These are phyloP conservation scores for Diorhabda carinulata DNA, from an alignment of 1,140 invertebrate genomes.

Conservation along the genomic window DNA sequence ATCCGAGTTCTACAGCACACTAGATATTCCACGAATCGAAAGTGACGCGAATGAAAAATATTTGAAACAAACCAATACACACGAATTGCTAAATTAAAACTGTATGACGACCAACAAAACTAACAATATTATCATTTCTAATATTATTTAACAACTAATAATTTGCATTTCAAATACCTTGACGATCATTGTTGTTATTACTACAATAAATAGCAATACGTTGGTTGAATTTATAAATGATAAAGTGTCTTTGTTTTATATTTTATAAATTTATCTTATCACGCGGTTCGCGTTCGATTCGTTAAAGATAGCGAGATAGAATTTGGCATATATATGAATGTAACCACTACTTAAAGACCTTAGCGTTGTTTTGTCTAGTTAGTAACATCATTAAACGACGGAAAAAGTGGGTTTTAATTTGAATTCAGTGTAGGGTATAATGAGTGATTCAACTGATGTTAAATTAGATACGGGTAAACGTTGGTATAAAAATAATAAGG, in stretches of 20 bases:
- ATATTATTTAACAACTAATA: not conserved
- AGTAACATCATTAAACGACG: not conserved
- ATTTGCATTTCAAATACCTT: not conserved
- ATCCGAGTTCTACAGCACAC: not conserved
- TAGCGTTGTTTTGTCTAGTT: no score
- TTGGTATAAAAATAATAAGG: not conserved
- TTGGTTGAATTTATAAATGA: no score
- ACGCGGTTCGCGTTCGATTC: no score
- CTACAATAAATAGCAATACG: no score
- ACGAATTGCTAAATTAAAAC: not conserved
- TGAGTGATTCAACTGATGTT: not conserved
- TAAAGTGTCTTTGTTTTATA: no score
- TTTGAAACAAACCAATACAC: not conserved
- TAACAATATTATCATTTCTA: not conserved
- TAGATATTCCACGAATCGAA: not conserved
- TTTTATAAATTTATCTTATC: no score
- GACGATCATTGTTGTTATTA: no score
- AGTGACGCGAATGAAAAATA: not conserved
- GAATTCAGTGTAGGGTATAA: not conserved
- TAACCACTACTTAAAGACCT: no score
- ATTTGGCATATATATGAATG: no score
- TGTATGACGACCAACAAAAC: not conserved
- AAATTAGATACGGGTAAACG: not conserved
- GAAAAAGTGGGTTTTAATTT: slow-evolving; percentile 2
- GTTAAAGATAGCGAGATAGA: no score